Base-by-base conservation (phyloP, 2,797 vertebrate species). In the Cyprinodon diabolis region DNA sequence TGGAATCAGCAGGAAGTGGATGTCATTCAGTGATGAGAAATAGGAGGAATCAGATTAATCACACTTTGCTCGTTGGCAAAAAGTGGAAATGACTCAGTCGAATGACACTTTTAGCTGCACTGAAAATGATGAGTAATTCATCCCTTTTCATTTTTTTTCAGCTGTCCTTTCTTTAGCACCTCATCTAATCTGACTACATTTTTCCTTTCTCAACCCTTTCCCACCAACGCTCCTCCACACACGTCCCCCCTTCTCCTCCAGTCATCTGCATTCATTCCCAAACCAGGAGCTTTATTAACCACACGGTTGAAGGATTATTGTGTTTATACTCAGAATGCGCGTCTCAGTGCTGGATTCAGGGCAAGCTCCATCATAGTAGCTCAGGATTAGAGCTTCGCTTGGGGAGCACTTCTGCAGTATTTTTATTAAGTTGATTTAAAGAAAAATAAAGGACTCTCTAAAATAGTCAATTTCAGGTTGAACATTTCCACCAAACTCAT, bases 291-390 rank as follows among this genome's bases (percentile, higher is more conserved):
- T 35, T 49, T n/a, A 30, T 58, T 73, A 65, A 56, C 0, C 9
- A 37, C 30, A 55, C 10, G 47, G 7, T 51, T 56, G 2, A 69
- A 3, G 48, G 54, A 55, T 56, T 66, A 63, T 25, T 37, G 56
- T 66, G 66, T 83, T 63, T 68, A 17, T 48, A 25, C 51, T 40
- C 23, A 76, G 48, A 14, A 15, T 74, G 74, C 43, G 35, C 54
- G 23, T 54, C 48, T 71, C 15, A 54, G 52, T 52, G 47, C 68
- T 56, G 19, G 35, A 37, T 45, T 47, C 54, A 69, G 15, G 65
- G 40, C 23, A 43, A 63, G 43, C 10, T 35, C 1, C 15, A 0
- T 55, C 43, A 55, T 35, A 57, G 66, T 17, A 40, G 49, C 21
- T 45, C 21, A 9, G 62, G 63, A 75, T 67, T 67, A 58, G 25